A percentile compares a stretch with the other conserved stretches of the same genome.
Evolutionary conservation across 2,888 invertebrate genomes (phyloP).

Genomic region (Orchestes rusci): DNA sequence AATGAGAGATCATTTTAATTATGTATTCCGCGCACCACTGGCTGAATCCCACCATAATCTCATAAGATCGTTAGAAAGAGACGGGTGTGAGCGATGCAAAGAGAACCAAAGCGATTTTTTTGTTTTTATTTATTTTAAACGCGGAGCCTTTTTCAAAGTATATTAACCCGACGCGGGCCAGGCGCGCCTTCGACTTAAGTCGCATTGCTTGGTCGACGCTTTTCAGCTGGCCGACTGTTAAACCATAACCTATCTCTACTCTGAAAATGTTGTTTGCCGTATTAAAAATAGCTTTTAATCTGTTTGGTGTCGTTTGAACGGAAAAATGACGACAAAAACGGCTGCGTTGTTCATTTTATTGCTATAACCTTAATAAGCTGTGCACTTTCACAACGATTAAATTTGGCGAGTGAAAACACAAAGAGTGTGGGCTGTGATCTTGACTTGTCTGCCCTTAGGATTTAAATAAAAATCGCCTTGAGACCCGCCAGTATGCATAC

Average conservation of each 20-base stretch:
- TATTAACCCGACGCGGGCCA: conserved; percentile 41
- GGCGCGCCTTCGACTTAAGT: conserved; percentile 23
- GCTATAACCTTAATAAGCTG: too few relatives aligned
- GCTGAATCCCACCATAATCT: too few relatives aligned
- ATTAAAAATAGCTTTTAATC: conserved; percentile 43
- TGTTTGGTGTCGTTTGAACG: too few relatives aligned
- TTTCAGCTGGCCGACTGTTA: conserved; percentile 34
- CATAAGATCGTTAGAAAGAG: conserved; percentile 10
- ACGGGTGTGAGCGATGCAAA: conserved; percentile 10
- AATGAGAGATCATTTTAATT: too few relatives aligned
- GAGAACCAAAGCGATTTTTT: conserved; percentile 20
- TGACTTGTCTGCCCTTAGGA: conserved; percentile 19
- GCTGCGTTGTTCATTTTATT: too few relatives aligned
- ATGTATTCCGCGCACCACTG: too few relatives aligned
- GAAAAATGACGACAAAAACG: conserved; percentile 4
- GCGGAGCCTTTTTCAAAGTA: conserved; percentile 44
- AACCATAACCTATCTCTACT: conserved; percentile 45
- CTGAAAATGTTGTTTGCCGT: conserved; percentile 43
- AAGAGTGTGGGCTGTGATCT: conserved; percentile 13
- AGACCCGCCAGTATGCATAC: conserved; percentile 10
- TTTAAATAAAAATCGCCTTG: conserved; percentile 21
- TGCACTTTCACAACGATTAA: too few relatives aligned
- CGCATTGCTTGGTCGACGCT: conserved; percentile 21
- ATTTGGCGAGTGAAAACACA: too few relatives aligned
- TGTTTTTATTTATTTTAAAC: conserved; percentile 42